Percentiles rank a stretch among this genome's conserved stretches.
phyloP scores from a whole-genome alignment of 2,888 invertebrate genomes.

The Lampropteryx suffumata region DNA sequence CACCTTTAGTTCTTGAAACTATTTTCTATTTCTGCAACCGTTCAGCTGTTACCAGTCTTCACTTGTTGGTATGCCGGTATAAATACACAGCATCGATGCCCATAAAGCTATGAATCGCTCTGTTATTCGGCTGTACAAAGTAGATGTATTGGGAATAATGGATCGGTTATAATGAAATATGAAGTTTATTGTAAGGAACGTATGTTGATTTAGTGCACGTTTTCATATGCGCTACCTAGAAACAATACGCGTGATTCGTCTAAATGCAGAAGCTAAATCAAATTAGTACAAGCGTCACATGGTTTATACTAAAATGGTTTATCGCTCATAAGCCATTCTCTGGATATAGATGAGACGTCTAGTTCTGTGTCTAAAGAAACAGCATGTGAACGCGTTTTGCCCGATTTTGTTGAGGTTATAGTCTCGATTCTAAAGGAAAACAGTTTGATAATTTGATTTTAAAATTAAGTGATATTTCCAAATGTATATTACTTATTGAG shows the following conservation, averaged over 20 bases:
- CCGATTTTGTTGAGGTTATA: too few relatives aligned
- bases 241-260: neutral
- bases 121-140: slow-evolving; percentile 28
- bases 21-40: slow-evolving; percentile 78
- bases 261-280: too few relatives aligned
- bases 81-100: slow-evolving; percentile 49
- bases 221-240: neutral
- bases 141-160: slow-evolving; percentile 21
- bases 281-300: too few relatives aligned
- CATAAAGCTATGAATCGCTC: slow-evolving; percentile 24
- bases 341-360: too few relatives aligned
- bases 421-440: too few relatives aligned
- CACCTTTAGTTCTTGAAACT: slow-evolving; percentile 76
- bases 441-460: too few relatives aligned
- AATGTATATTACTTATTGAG: too few relatives aligned
- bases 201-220: slow-evolving; percentile 1
- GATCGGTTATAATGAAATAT: slow-evolving; percentile 14
- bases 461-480: too few relatives aligned
- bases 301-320: too few relatives aligned
- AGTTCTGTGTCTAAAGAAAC: too few relatives aligned
- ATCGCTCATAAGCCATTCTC: too few relatives aligned
- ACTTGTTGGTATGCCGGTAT: slow-evolving; percentile 60
- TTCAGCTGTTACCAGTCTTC: slow-evolving; percentile 77
- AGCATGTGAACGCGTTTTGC: too few relatives aligned
- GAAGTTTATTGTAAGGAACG: slow-evolving; percentile 9